A percentile compares a stretch with the other conserved stretches of the same genome.
Conservation (phyloP, 1,140 invertebrate species). For the Bombus confusus region DNA sequence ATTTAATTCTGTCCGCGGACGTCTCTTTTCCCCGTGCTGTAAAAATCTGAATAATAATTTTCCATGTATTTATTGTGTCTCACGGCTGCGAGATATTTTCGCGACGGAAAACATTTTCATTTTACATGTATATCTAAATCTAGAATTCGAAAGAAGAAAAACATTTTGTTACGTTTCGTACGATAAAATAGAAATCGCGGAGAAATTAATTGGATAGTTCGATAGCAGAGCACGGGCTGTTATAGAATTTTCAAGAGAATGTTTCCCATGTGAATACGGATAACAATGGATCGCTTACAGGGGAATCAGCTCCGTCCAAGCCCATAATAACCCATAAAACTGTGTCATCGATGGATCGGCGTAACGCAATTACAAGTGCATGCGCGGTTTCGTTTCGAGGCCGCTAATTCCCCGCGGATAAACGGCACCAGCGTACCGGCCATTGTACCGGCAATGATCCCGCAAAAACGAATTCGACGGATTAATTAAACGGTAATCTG, state of each 20-base stretch:
- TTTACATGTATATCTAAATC: not conserved
- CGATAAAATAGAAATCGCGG: not conserved
- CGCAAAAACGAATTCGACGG: conserved; percentile 50
- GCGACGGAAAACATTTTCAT: not conserved
- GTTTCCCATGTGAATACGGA: not conserved
- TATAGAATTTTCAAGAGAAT: not conserved
- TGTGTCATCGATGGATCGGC: not conserved
- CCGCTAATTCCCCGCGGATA: conserved; percentile 47
- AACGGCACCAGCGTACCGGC: conserved; percentile 19
- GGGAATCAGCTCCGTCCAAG: not conserved
- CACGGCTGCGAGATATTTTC: not conserved
- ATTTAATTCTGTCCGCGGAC: not conserved
- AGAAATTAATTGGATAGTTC: not conserved
- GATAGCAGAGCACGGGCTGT: not conserved
- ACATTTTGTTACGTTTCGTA: not conserved
- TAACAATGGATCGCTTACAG: conserved; percentile 10
- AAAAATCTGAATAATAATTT: conserved; percentile 23
- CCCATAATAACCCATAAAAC: conserved; percentile 30
- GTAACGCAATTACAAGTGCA: conserved; percentile 25
- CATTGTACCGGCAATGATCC: conserved; percentile 37
- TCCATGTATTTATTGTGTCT: not conserved
- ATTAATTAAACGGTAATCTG: conserved; percentile 54
- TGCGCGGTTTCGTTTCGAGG: conserved; percentile 34
- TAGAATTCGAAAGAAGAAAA: not conserved
- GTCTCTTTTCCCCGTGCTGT: not conserved